These are phyloP conservation scores for Tipula unca DNA, from an alignment of 2,888 invertebrate species.

Conservation along the genomic window DNA sequence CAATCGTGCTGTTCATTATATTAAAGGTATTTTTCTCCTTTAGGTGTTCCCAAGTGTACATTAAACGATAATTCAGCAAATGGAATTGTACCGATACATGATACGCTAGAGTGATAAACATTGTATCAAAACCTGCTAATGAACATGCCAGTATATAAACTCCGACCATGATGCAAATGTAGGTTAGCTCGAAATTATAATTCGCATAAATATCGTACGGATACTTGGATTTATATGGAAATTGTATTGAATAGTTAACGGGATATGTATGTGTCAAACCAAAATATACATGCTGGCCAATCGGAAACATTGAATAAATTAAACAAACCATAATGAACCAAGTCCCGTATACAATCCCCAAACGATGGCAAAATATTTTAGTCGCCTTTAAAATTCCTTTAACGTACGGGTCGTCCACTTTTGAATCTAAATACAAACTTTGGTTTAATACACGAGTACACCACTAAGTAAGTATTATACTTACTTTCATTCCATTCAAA, in stretches of 20 bases:
- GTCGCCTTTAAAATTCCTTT: background rate
- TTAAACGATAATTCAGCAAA: background rate
- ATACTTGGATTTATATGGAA: background rate
- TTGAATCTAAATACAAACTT: background rate
- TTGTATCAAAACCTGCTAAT: constrained; percentile 3
- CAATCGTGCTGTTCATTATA: background rate
- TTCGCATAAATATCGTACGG: background rate
- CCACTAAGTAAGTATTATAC: background rate
- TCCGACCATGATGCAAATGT: background rate
- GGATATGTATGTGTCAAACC: background rate
- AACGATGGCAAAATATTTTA: background rate
- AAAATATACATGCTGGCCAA: background rate
- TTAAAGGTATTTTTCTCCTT: background rate
- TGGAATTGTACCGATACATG: background rate
- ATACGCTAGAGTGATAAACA: background rate
- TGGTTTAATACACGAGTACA: background rate
- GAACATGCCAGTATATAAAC: background rate
- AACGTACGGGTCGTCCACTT: background rate
- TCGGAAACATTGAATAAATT: background rate
- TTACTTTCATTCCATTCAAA: constrained; percentile 8
- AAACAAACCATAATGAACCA: background rate
- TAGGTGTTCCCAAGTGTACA: background rate
- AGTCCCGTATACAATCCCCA: background rate
- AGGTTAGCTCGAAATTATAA: background rate
- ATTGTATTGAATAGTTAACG: background rate